Evolutionary conservation across 2,797 vertebrate genomes (phyloP), one percentile per base, ranked within the genome.

Genomic region (Parotocinclus haroldoi): DNA sequence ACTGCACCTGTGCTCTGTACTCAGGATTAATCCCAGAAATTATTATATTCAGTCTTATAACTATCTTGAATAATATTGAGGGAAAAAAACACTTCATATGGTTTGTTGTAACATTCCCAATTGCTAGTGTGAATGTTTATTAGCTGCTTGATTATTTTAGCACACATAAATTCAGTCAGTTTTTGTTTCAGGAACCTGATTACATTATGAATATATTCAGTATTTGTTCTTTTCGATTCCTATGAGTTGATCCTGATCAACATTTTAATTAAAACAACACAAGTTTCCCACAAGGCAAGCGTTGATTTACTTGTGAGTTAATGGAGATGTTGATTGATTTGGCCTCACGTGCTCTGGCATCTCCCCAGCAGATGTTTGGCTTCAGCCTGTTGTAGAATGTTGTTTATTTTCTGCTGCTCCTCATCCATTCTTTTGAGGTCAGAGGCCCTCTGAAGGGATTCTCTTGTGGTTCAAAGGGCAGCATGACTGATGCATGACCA

Each of bases 371-470:
- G 89, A 90, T 91, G 89, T 87, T 88, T 84, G 82, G 78, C 79
- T 83, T 80, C 68, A 78, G 77, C 84, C 79, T 75, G 74, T 85
- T 84, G 79, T 66, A 55, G 71, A 37, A 69, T 73, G 55, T 60
- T 87, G 85, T 89, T 88, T 89, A 83, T 89, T 88, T 86, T 84
- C 82, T 83, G 84, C 81, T 78, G 84, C 81, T 78, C 82, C 83
- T 82, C 73, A 13, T 44, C 83, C 83, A 84, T 84, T 84, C 75
- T 64, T 62, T 75, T 1, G 78, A 87, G 89, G 88, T 91, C 89
- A 91, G 86, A 90, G 86, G 87, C 84, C 79, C 39, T 12, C 71
- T 16, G 63, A 79, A 80, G 74, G 78, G 82, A 82, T 82, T 84
- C 68, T 77, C 49, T 45, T 66, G 50, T 73, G 71, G 84, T 83